Evolutionary conservation across 2,888 invertebrate genomes (phyloP), one percentile per base, ranked within the genome.

Genomic region (Cantharis rufa): DNA sequence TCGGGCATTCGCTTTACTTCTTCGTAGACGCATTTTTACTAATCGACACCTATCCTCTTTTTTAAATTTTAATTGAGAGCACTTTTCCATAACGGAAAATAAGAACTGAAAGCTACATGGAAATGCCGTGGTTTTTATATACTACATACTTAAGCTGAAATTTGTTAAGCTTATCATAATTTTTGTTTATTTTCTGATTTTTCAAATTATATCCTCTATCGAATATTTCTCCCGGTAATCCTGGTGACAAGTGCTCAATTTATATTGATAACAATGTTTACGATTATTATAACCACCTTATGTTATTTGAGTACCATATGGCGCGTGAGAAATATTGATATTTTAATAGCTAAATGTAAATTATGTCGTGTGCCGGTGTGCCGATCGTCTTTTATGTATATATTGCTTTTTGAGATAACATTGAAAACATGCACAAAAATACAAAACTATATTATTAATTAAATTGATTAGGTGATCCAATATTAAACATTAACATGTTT

Each of bases 1-100:
- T 48, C 92, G 86, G 1, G 91, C 90, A 84, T 92, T 92, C 0
- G 92, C 92, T 83, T 90, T 90, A 62, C 85, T 85, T 64, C 90
- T 82, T 78, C 89, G 84, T 27, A 87, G 78, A 80, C 86, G 84
- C 76, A 86, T 84, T 82, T 87, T 87, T 70, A 84, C 82, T 61
- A 85, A 83, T 79, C 83, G 81, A 21, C 79, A 72, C 77, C 84
- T 85, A 62, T 79, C 79, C 73, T 75, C 75, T 71, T 75, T 75
- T 70, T 62, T 27, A n/a, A 73, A 61, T 63, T 70, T 77, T 11
- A 70, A 18, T 18, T 66, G n/a, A 1, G 68, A 24, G 63, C 74
- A 76, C 78, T 74, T 83, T 21, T 85, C 82, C 84, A 84, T 83
- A 61, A 24, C 62, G 28, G n/a, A 64, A 7, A 48, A n/a, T n/a